Evolutionary conservation across 2,797 vertebrate species (phyloP).

Genomic region (Arremon brunneinucha): DNA sequence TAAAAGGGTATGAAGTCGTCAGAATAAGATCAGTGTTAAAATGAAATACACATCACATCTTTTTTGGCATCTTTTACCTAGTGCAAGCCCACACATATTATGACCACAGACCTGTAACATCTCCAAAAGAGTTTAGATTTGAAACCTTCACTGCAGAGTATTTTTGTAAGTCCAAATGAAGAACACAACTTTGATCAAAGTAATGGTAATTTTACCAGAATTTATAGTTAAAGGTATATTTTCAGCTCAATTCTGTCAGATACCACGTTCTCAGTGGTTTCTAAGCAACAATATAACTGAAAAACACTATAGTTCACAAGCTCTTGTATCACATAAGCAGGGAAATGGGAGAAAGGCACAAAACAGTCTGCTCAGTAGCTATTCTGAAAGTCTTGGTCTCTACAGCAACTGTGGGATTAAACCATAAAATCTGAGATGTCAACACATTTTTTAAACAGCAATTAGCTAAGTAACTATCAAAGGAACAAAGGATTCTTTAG

Average conservation of each 20-base stretch:
- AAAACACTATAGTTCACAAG: conserved; percentile 56
- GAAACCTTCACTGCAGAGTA: neutral
- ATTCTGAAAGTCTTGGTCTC: conserved; percentile 52
- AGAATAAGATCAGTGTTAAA: neutral
- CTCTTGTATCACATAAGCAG: conserved; percentile 42
- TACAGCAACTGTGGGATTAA: conserved; percentile 61
- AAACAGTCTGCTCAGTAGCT: conserved; percentile 51
- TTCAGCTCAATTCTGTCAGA: conserved; percentile 30
- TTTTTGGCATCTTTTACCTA: neutral
- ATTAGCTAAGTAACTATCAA: conserved; percentile 62
- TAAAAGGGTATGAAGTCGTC: neutral
- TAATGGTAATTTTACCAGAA: neutral
- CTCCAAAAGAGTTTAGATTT: neutral
- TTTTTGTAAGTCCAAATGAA: neutral
- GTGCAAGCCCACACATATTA: neutral
- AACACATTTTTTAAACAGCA: conserved; percentile 69
- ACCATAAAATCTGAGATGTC: conserved; percentile 64
- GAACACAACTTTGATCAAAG: conserved; percentile 4
- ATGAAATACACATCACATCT: neutral
- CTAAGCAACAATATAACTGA: conserved; percentile 57
- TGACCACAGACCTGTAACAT: neutral
- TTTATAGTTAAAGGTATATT: conserved; percentile 18
- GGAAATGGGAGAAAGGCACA: conserved; percentile 10
- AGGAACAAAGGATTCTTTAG: conserved; percentile 62
- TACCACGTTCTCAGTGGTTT: conserved; percentile 35